phyloP scores from a whole-genome alignment of 37 sponge, comb jelly and placozoan species.

The Aplysina aerophoba region DNA sequence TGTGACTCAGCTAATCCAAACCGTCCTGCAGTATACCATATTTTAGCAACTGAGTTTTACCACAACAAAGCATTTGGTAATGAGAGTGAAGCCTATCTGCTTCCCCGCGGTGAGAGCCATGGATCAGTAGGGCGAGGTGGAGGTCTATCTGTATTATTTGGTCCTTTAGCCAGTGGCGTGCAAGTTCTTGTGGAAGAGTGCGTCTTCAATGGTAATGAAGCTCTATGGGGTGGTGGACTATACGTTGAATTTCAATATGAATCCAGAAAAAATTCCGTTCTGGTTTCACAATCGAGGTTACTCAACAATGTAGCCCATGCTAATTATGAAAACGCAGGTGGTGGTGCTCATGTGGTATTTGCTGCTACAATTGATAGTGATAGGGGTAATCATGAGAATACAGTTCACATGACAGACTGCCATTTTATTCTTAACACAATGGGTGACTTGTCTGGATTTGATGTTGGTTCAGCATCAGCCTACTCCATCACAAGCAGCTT shows the following conservation, averaged over 20 bases:
- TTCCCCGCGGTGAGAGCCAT: not conserved
- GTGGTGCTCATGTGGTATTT: not conserved
- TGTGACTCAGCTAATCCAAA: too few species aligned
- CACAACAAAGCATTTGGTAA: not conserved
- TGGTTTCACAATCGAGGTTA: not conserved
- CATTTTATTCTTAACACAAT: not conserved
- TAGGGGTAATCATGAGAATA: not conserved
- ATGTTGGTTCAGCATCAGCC: not conserved
- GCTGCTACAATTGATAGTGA: not conserved
- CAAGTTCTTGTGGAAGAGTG: not conserved
- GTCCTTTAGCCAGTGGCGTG: not conserved
- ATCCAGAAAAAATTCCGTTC: not conserved
- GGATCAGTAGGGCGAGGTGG: constrained; percentile 14
- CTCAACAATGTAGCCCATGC: not conserved
- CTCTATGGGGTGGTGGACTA: constrained; percentile 1
- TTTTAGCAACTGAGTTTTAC: not conserved
- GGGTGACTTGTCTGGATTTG: not conserved
- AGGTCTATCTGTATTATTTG: constrained; percentile 10
- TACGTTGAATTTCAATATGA: not conserved
- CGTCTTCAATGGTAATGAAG: not conserved
- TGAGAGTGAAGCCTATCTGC: not conserved
- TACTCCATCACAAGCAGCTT: too few species aligned
- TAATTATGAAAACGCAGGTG: not conserved
- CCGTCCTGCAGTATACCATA: not conserved
- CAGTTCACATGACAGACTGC: not conserved